Evolutionary conservation across 2,113 vertebrate species (phyloP), one percentile per base, ranked within the genome.

Genomic region (Cebidichthys violaceus): DNA sequence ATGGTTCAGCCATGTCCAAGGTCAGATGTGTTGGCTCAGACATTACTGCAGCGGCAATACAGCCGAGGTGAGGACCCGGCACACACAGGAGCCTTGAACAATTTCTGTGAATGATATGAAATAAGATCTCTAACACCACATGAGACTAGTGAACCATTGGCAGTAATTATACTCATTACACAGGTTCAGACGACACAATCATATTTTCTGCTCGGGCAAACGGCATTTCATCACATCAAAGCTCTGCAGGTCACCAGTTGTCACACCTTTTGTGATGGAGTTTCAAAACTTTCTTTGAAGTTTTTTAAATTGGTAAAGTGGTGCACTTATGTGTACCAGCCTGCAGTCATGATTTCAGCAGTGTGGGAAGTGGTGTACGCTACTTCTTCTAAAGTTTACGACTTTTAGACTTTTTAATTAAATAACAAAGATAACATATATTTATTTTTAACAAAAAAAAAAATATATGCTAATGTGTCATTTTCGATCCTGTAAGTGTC

Each of bases 11-110:
- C 9, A 60, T 78, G 76, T 62, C 77, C 82, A 90, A 86, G 87
- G 90, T 89, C 84, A 86, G 77, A 72, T 75, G 73, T 61, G 73
- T 37, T 14, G 70, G 52, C 59, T 82, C 55, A 59, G 74, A 69
- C 81, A 43, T 74, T 64, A 52, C 83, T 70, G 77, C 60, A 33
- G 27, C 54, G 68, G 72, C 43, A 71, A 1, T 35, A 4, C 72
- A 41, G 75, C 50, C 0, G 24, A 75, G 68, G 82, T 80, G 65
- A 72, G 17, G 24, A 67, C 59, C 75, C 35, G 18, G 27, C 77
- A 41, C 68, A 52, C 43, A 60, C 64, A 65, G 8, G 67, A 41
- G 68, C 75, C 68, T 76, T 70, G n/a, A 43, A 75, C 39, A 29
- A 24, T 72, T 75, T 61, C 72, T 59, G 43, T 71, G 64, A 73